Percentiles rank a stretch among this genome's conserved stretches.
Conservation (phyloP, 2,888 invertebrate genomes). For the Furcula furcula region DNA sequence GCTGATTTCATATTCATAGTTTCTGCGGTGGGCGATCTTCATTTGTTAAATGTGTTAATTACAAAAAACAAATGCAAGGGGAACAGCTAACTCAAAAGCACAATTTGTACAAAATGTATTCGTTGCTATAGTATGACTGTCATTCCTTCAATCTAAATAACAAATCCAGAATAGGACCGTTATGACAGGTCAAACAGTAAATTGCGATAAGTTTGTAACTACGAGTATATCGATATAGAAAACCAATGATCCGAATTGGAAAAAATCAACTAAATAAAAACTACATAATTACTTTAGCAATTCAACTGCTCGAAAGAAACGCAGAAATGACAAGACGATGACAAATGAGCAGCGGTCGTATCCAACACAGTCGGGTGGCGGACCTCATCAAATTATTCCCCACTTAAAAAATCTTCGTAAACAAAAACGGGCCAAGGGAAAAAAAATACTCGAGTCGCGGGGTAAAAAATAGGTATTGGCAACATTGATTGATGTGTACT, state of each 20-base stretch:
- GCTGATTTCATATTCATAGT: slow-evolving; percentile 78
- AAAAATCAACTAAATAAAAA: slow-evolving; percentile 73
- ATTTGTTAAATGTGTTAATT: slow-evolving; percentile 49
- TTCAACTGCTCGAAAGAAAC: slow-evolving; percentile 78
- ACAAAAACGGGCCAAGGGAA: slow-evolving; percentile 74
- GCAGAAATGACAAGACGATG: slow-evolving; percentile 82
- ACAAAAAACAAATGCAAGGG: slow-evolving; percentile 18
- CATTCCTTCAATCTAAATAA: slow-evolving; percentile 14
- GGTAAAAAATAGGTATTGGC: slow-evolving; percentile 81
- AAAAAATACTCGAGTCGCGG: slow-evolving; percentile 62
- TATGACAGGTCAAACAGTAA: slow-evolving; percentile 29
- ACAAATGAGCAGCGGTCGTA: slow-evolving; percentile 77
- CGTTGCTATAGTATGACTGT: no score
- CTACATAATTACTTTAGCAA: slow-evolving; percentile 77
- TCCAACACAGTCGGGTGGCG: slow-evolving; percentile 79
- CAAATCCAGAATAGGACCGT: slow-evolving; percentile 13
- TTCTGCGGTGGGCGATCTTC: slow-evolving; percentile 51
- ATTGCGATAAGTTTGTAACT: slow-evolving; percentile 21
- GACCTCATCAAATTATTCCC: slow-evolving; percentile 82
- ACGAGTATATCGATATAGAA: slow-evolving; percentile 48
- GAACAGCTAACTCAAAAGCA: slow-evolving; percentile 1
- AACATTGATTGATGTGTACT: slow-evolving; percentile 82
- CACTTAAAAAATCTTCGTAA: slow-evolving; percentile 80
- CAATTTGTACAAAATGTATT: no score
- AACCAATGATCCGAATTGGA: slow-evolving; percentile 42